Conservation (phyloP, 2,113 vertebrate genomes). For the Oenanthe oenanthe region DNA sequence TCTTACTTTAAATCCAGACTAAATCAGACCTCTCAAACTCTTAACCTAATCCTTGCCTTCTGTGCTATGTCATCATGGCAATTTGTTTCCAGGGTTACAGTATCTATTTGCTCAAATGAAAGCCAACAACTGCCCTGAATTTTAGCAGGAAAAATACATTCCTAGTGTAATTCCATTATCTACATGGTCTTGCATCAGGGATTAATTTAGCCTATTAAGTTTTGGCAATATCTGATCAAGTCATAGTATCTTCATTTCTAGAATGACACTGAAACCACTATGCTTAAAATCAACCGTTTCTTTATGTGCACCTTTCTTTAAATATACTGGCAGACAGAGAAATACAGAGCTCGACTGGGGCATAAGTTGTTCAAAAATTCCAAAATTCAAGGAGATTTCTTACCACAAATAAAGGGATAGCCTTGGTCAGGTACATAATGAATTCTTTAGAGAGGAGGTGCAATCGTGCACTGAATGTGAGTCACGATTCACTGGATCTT, state of each 20-base stretch:
- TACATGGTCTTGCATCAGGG: background rate
- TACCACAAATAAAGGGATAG: background rate
- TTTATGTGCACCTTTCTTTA: background rate
- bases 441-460: background rate
- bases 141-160: conserved; percentile 20
- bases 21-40: conserved; percentile 33
- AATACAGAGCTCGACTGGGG: background rate
- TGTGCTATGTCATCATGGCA: conserved; percentile 14
- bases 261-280: background rate
- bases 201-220: background rate
- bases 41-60: conserved; percentile 35
- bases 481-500: background rate
- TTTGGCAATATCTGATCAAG: background rate
- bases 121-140: conserved; percentile 16
- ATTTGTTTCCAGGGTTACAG: conserved; percentile 54
- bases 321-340: background rate
- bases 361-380: background rate
- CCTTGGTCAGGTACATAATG: background rate
- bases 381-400: background rate
- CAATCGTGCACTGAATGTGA: background rate
- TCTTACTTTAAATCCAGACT: conserved; percentile 23
- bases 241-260: background rate
- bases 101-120: conserved; percentile 21
- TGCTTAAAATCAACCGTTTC: background rate
- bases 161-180: conserved; percentile 11